Percentiles rank a stretch among this genome's conserved stretches.
These are phyloP conservation scores for Drosophila yakuba DNA, from an alignment of 1,140 invertebrate genomes.

Conservation along the genomic window DNA sequence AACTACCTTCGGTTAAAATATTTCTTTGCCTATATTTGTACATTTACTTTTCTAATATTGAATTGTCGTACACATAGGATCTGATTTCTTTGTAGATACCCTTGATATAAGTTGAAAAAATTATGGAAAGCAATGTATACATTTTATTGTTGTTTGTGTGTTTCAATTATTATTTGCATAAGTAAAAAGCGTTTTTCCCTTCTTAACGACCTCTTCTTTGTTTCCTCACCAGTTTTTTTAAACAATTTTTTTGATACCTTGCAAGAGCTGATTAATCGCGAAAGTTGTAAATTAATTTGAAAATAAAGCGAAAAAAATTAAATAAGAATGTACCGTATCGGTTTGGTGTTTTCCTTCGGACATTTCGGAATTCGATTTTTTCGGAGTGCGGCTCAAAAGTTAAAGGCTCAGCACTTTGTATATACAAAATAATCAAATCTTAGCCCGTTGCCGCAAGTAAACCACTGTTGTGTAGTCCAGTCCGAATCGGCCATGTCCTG, in stretches of 20 bases:
- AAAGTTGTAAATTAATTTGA: constrained; percentile 60
- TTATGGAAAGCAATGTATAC: constrained; percentile 11
- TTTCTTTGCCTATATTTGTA: not conserved
- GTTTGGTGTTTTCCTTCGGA: constrained; percentile 45
- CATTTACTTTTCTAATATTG: not conserved
- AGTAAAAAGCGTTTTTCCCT: constrained; percentile 18
- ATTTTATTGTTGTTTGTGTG: constrained; percentile 36
- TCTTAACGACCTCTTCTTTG: constrained; percentile 7
- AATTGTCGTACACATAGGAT: constrained; percentile 3
- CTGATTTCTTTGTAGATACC: constrained; percentile 40
- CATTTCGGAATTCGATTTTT: constrained; percentile 18
- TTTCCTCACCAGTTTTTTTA: constrained; percentile 20
- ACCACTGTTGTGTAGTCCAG: constrained; percentile 19
- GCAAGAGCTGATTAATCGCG: constrained; percentile 46
- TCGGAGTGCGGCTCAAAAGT: constrained; percentile 24
- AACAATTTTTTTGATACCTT: constrained; percentile 28
- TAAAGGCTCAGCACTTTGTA: constrained; percentile 26
- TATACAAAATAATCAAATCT: constrained; percentile 4
- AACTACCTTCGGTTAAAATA: not conserved
- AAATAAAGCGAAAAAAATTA: constrained; percentile 57
- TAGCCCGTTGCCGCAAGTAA: not conserved
- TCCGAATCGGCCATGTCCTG: constrained; percentile 7
- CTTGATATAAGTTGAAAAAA: constrained; percentile 19
- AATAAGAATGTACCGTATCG: constrained; percentile 36
- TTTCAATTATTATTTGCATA: constrained; percentile 35